Evolutionary conservation across 1,140 invertebrate genomes (phyloP), one percentile per base, ranked within the genome.

Genomic region (Stegodyphus mimosarum): DNA sequence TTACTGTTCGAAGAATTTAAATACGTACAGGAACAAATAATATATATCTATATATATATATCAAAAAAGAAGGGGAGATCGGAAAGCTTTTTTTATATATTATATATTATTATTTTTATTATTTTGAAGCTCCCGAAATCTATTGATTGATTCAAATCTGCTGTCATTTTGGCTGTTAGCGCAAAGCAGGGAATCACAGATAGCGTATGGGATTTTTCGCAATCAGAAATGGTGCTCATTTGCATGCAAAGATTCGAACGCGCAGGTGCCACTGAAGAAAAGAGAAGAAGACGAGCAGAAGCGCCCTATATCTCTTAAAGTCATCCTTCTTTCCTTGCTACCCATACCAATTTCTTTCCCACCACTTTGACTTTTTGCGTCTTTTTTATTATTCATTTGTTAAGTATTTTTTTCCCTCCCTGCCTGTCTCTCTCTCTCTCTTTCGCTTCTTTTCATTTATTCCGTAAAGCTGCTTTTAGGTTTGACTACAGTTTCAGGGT

Each of bases 111-210:
- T 83, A 73, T 83, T 74, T 64, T 83, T 74, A 83, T 83, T 83
- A 64, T 72, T 66, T 74, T 60, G 55, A 9, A 15, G 55, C n/a
- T 70, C 7, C n/a, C 13, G 49, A 74, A 83, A 83, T 73, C 70
- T 83, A 83, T 83, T 83, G 79, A 83, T 83, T 83, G 79, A 83
- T 83, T 83, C 79, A 83, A 83, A 83, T 83, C 79, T 83, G 79
- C 79, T 83, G 79, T 83, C 79, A 83, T 83, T 83, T 66, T 53
- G 79, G 79, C 79, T 83, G 79, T 83, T 83, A 83, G 79, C n/a
- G 69, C 52, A 33, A 74, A 33, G 55, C 15, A 66, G 70, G 71
- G 70, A 72, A 60, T 52, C 52, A 52, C 51, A 71, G 69, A 83
- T 70, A 69, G 77, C 55, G 66, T 17, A 52, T 18, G 78, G 48